Evolutionary conservation across 2,888 invertebrate species (phyloP).

Genomic region (Tiliacea citrago): DNA sequence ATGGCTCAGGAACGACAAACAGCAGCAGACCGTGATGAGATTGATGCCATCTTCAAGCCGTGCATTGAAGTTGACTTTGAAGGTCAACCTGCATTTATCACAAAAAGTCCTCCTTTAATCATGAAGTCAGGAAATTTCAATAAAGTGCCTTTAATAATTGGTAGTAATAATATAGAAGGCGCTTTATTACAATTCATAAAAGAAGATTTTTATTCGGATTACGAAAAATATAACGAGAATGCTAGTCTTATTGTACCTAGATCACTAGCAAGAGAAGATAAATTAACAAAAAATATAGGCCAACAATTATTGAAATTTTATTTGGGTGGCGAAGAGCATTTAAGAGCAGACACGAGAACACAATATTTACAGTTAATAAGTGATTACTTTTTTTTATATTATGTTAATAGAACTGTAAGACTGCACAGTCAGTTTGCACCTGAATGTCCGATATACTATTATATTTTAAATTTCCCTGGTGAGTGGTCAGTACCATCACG

Average conservation of each 20-base stretch:
- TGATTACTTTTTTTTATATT: constrained; percentile 85
- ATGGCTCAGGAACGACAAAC: constrained; percentile 55
- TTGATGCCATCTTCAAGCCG: constrained; percentile 83
- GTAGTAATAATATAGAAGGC: constrained; percentile 83
- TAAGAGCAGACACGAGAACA: constrained; percentile 78
- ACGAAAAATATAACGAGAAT: constrained; percentile 80
- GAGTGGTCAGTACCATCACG: constrained; percentile 81
- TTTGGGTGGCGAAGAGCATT: constrained; percentile 77
- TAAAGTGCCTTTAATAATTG: constrained; percentile 86
- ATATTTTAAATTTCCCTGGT: constrained; percentile 81
- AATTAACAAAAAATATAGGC: constrained; percentile 77
- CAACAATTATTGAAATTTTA: constrained; percentile 83
- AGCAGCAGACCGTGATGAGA: constrained; percentile 67
- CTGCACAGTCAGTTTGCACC: constrained; percentile 79
- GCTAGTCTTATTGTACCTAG: constrained; percentile 79
- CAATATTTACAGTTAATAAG: constrained; percentile 84
- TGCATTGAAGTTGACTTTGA: constrained; percentile 86
- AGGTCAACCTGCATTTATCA: constrained; percentile 84
- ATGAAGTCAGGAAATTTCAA: constrained; percentile 84
- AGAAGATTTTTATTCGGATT: constrained; percentile 78
- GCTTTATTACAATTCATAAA: constrained; percentile 75
- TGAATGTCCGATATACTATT: constrained; percentile 83
- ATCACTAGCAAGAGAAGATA: constrained; percentile 75
- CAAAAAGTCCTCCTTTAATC: constrained; percentile 81
- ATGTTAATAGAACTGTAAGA: constrained; percentile 82